Conservation (phyloP, 2,888 invertebrate genomes). For the Athetis lepigone region DNA sequence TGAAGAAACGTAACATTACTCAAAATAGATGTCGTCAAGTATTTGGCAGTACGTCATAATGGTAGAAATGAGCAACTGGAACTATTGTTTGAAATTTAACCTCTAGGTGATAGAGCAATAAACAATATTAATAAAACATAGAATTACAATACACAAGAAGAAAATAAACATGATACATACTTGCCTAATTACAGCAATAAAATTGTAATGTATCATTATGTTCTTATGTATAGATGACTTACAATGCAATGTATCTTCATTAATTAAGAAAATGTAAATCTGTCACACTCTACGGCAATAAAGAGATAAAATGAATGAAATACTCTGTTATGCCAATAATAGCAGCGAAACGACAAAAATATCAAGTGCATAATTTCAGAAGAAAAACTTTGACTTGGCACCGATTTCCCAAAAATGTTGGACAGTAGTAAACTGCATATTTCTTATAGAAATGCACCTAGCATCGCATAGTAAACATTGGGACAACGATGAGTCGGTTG, state of each 20-base stretch:
- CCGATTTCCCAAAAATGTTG: neutral
- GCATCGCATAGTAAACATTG: conserved; percentile 28
- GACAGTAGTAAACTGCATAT: conserved; percentile 6
- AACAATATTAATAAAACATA: neutral
- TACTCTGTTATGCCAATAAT: neutral
- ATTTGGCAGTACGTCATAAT: conserved; percentile 33
- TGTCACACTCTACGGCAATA: no score
- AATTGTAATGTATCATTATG: no score
- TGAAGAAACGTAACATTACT: conserved; percentile 18
- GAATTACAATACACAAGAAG: neutral
- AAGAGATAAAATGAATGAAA: no score
- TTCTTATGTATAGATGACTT: no score
- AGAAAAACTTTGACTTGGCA: conserved; percentile 11
- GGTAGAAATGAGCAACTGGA: neutral
- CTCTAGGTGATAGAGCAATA: neutral
- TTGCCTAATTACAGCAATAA: neutral
- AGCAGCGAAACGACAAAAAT: neutral
- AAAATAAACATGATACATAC: neutral
- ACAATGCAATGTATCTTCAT: no score
- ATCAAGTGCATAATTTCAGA: neutral
- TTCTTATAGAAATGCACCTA: conserved; percentile 9
- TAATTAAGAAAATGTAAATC: no score
- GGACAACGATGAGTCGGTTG: conserved; percentile 15
- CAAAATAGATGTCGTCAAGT: conserved; percentile 37
- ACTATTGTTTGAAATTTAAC: neutral